Base-by-base conservation (phyloP, 1,140 invertebrate species). In the Eriosoma lanigerum region DNA sequence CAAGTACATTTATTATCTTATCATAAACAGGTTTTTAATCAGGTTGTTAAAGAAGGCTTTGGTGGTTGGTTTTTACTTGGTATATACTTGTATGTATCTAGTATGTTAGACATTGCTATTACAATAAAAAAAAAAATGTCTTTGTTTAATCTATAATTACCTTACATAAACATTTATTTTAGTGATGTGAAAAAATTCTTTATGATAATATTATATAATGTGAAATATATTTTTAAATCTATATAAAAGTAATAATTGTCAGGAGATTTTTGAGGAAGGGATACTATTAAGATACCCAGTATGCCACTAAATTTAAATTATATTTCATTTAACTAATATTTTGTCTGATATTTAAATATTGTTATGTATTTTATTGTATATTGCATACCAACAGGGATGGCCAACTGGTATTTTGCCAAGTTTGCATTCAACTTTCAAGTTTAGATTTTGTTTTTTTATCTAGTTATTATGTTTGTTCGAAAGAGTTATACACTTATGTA, bases 1-100 rank as follows among this genome's bases (percentile, higher is more conserved):
- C 50, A 58, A 76, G 72, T 76, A 24, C 29, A 13, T 75, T 46
- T 58, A 38, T 76, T 58, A 76, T 76, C 72, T 76, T 76, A 76
- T 76, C 72, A 58, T 46, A 17, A 58, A 56, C 17, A 26, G n/a
- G 32, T 21, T 76, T 44, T 15, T 44, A 21, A 44, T 58, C 29
- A n/a, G 24, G 38, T 44, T 17, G 17, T n/a, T 76, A 58, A 76
- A 73, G n/a, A n/a, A n/a, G n/a, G 26, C 32, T 56, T 76, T 6
- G 58, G 58, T 72, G 10, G 24, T 52, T 50, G 15, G 9, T 1
- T 50, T n/a, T 38, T 38, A 38, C 32, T 38, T 38, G 32, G 8
- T 38, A 38, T 38, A 38, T 38, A 50, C 29, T 26, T 70, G 3
- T 10, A 4, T 70, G 15, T 68, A 46, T 68, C 26, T 8, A 17